Conservation (phyloP, 1,140 invertebrate species). For the Tetranychus urticae region DNA sequence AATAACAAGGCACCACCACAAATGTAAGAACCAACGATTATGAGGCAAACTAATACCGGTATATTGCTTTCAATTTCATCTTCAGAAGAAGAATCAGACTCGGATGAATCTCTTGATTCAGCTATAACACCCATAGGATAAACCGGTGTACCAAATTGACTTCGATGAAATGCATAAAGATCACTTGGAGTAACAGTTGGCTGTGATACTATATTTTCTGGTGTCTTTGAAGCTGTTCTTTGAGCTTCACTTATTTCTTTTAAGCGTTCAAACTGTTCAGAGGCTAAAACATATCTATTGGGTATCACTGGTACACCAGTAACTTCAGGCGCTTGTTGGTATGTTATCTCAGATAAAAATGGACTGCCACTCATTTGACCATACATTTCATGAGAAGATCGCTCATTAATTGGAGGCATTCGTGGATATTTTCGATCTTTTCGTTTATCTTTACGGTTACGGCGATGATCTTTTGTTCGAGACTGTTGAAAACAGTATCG, state of each 20-base stretch:
- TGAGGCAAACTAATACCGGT: conserved; percentile 71
- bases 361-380: neutral
- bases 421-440: conserved; percentile 1
- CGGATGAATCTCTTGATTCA: neutral
- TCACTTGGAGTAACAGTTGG: neutral
- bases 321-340: neutral
- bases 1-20: conserved; percentile 64
- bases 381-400: neutral
- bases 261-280: neutral
- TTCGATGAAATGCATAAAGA: too few relatives aligned
- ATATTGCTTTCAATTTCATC: conserved; percentile 12
- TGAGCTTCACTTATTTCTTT: neutral
- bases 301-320: neutral
- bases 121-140: neutral
- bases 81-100: neutral
- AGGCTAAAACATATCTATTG: neutral
- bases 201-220: neutral
- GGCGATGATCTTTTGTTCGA: neutral
- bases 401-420: neutral
- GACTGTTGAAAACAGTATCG: conserved; percentile 26
- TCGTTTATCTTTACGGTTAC: conserved; percentile 8
- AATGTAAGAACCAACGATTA: conserved; percentile 66
- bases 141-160: too few relatives aligned
- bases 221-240: neutral
- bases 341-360: neutral